Base-by-base conservation (phyloP, 1,140 invertebrate species). In the Cydia splendana region DNA sequence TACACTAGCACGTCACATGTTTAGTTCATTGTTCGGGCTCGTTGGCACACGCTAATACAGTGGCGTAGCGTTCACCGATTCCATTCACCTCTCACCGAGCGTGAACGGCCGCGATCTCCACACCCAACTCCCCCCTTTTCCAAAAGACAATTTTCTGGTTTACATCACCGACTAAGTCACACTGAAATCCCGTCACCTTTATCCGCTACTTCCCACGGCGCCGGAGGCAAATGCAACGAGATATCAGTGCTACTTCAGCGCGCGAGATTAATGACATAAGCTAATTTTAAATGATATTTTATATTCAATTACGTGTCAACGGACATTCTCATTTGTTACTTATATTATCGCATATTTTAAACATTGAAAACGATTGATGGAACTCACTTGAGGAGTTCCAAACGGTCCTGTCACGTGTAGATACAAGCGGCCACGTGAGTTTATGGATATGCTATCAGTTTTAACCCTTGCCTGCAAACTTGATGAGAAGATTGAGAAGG, bases 81-180 rank as follows among this genome's bases (percentile, higher is more conserved):
- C 90, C 89, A 89, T 90, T 92, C 89, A 92, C 90, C 90, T 92
- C 90, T 92, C 88, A 91, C 90, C 84, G 87, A 86, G 88, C 87
- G 84, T 85, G 85, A 90, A 88, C 89, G 88, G 83, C 85, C 82
- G 84, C 81, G 69, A 82, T 84, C 85, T 38, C 53, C 48, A 62
- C 48, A 30, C 20, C 53, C 74, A 30, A 6, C 13, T 57, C 74
- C 73, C 38, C 38, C 45, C 71, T 10, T 74, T 74, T 74, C 28
- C 34, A 71, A 71, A 71, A 71, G 67, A 71, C 67, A 71, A 71
- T 71, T 71, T 71, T 18, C 67, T 71, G 45, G 67, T 71, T 71
- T 71, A 71, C 34, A 71, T 71, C 34, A 38, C 30, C 38, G 67
- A 71, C n/a, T 45, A 71, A 34, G 67, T 71, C 34, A 38, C 34